Percentiles rank a stretch among this genome's conserved stretches.
phyloP scores from a whole-genome alignment of 2,797 vertebrate species.

The Hydrophis major region DNA sequence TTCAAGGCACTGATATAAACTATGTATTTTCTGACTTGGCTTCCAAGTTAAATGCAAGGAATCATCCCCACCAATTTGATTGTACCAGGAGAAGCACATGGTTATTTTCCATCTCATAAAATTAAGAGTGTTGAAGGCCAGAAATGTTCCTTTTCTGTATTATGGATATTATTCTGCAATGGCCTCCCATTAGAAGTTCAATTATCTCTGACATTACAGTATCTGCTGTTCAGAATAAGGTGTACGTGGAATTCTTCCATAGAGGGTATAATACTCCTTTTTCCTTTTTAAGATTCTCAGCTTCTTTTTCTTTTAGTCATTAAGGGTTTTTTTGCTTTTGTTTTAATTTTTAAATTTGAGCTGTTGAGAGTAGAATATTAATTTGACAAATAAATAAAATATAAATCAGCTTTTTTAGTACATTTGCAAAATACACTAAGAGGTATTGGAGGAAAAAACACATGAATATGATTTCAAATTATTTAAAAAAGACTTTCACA shows the following conservation, averaged over 20 bases:
- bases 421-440: not conserved
- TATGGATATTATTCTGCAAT: not conserved
- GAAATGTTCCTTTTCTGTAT: not conserved
- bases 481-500: not conserved
- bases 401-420: not conserved
- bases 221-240: not conserved
- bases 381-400: not conserved
- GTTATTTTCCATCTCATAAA: not conserved
- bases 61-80: not conserved
- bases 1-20: not conserved
- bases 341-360: not conserved
- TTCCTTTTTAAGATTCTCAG: not conserved
- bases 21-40: not conserved
- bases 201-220: not conserved
- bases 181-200: not conserved
- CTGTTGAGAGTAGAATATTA: not conserved
- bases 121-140: not conserved
- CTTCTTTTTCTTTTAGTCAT: not conserved
- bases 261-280: not conserved
- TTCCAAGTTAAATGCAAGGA: not conserved
- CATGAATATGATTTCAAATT: not conserved
- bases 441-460: not conserved
- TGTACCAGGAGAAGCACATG: not conserved
- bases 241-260: not conserved
- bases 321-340: not conserved